A percentile compares a stretch with the other conserved stretches of the same genome.
phyloP scores from a whole-genome alignment of 1,140 invertebrate genomes.

The Euborellia annulipes region DNA sequence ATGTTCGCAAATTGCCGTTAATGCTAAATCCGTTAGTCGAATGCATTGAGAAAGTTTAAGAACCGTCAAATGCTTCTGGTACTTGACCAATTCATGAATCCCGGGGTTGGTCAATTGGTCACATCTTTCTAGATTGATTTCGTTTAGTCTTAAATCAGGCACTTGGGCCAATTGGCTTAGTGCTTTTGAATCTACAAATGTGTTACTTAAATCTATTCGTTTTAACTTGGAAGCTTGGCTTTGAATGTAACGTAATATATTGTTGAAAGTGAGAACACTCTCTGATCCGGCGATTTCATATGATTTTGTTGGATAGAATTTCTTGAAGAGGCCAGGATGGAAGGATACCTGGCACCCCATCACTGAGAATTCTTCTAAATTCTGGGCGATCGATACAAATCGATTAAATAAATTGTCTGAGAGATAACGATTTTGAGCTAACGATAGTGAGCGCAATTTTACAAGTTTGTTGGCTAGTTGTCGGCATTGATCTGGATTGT shows the following conservation, averaged over 20 bases:
- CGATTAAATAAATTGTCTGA: constrained; percentile 52
- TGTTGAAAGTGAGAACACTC: constrained; percentile 50
- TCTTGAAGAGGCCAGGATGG: constrained; percentile 43
- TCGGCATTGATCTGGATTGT: constrained; percentile 34
- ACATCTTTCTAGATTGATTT: constrained; percentile 39
- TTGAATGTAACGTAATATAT: constrained; percentile 38
- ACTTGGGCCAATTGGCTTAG: constrained; percentile 35
- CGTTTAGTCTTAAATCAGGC: constrained; percentile 34
- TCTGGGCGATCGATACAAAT: constrained; percentile 40
- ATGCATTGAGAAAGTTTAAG: constrained; percentile 45
- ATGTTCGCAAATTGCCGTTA: constrained; percentile 38
- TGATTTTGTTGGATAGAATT: constrained; percentile 39
- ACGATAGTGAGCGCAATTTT: constrained; percentile 37
- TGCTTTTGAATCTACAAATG: constrained; percentile 43
- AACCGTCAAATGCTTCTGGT: constrained; percentile 37
- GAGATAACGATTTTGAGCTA: constrained; percentile 48
- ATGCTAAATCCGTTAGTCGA: constrained; percentile 41
- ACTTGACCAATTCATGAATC: constrained; percentile 33
- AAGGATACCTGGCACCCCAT: constrained; percentile 50
- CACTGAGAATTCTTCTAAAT: constrained; percentile 40
- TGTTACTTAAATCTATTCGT: constrained; percentile 43
- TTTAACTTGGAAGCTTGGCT: constrained; percentile 36
- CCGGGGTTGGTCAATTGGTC: constrained; percentile 46
- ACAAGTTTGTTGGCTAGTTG: constrained; percentile 32
- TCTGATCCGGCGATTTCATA: constrained; percentile 36